These are phyloP conservation scores for Morpho helenor DNA, from an alignment of 2,888 invertebrate species.

Conservation along the genomic window DNA sequence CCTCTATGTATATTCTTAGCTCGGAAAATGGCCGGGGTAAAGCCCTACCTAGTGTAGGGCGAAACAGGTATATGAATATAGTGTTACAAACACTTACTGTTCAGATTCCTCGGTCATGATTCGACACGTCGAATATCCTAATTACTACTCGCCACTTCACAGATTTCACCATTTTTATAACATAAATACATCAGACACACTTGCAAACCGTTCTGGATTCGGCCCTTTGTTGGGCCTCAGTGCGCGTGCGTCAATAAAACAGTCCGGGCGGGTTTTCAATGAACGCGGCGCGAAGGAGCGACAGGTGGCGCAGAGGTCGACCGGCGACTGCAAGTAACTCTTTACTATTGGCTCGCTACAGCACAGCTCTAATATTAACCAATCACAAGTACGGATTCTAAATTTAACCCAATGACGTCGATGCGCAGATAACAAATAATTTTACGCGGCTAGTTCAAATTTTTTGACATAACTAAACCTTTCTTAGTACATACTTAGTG, in stretches of 20 bases:
- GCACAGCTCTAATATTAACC: constrained; percentile 39
- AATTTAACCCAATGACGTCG: constrained; percentile 46
- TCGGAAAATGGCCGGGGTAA: constrained; percentile 74
- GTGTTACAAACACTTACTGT: constrained; percentile 84
- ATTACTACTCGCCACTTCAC: constrained; percentile 89
- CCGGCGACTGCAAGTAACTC: constrained; percentile 37
- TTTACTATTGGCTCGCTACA: constrained; percentile 44
- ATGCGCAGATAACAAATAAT: constrained; percentile 30
- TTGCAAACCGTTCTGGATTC: constrained; percentile 71
- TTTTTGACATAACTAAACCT: constrained; percentile 28
- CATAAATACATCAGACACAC: constrained; percentile 85
- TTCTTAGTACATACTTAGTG: constrained; percentile 25
- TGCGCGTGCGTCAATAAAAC: constrained; percentile 73
- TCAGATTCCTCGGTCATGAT: constrained; percentile 95
- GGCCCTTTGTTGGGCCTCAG: constrained; percentile 78
- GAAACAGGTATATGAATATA: constrained; percentile 54
- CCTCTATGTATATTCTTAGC: constrained; percentile 48
- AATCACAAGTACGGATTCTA: constrained; percentile 41
- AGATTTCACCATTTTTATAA: constrained; percentile 91
- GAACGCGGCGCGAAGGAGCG: constrained; percentile 60
- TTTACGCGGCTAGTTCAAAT: constrained; percentile 52
- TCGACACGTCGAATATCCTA: constrained; percentile 90
- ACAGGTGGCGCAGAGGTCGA: constrained; percentile 72
- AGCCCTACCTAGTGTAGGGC: constrained; percentile 63
- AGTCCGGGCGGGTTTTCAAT: constrained; percentile 73